Evolutionary conservation across 2,113 vertebrate genomes (phyloP), one percentile per base, ranked within the genome.

Genomic region (Nymphicus hollandicus): DNA sequence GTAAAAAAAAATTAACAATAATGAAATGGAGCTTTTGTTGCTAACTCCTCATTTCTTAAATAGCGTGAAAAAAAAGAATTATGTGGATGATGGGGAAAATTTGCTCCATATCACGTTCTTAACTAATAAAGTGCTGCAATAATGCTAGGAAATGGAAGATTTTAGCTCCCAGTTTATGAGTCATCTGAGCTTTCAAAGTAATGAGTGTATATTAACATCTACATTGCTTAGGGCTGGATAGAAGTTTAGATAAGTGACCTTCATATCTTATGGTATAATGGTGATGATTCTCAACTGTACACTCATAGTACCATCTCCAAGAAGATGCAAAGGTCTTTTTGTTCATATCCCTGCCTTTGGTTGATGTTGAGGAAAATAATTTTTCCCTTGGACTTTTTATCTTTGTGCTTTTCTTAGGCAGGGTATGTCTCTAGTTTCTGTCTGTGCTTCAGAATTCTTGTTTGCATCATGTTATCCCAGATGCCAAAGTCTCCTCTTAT

Each of bases 161-260:
- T 93, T 89, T 91, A 90, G 69, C 7, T 93, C 76, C 29, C 15
- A 17, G 81, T 94, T 95, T 86, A 74, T 92, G 95, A 91, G 56
- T 84, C 93, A 81, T 90, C 70, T 69, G 69, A 88, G 90, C 73
- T 94, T 96, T 91, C 28, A 81, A 78, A 81, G 39, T 95, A 93
- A 96, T 88, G 61, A 92, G 27, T 52, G 33, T 71, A 44, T 84
- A 93, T 95, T 94, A 94, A 52, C 65, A 78, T 88, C 72, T 94
- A 72, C 47, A 61, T 91, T 86, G 86, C 86, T 95, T 93, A 84
- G 53, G 82, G 56, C 82, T 91, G 47, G 76, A 74, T 91, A 44
- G 77, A 93, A 91, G 73, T 96, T 95, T 93, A 92, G 88, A 81
- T 70, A 72, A 94, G 79, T 95, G 94, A 94, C 93, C 85, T 97